phyloP scores from a whole-genome alignment of 2,888 invertebrate species.

The Tanypteryx hageni region DNA sequence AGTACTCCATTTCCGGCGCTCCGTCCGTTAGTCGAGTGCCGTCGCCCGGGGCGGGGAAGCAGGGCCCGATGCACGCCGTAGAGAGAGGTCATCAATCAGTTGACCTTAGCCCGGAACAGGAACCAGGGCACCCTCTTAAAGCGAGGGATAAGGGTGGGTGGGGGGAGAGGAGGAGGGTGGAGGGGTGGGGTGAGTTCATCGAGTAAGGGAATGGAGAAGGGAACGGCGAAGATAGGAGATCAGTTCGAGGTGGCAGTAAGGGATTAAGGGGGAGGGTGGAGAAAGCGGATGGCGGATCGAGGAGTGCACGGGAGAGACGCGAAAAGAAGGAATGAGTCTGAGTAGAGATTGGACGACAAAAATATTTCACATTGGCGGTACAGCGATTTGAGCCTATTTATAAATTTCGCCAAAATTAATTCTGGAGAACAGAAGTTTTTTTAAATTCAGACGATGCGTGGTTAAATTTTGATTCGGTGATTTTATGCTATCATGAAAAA shows the following conservation, averaged over 20 bases:
- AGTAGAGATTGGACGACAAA: not conserved
- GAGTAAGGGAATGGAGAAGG: constrained; percentile 14
- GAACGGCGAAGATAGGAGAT: not conserved
- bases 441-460: too few relatives aligned
- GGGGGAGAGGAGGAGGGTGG: not conserved
- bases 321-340: not conserved
- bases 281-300: not conserved
- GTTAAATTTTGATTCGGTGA: too few relatives aligned
- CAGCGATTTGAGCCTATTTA: too few relatives aligned
- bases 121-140: constrained; percentile 9
- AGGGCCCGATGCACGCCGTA: not conserved
- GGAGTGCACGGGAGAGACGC: not conserved
- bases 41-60: not conserved
- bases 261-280: not conserved
- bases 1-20: not conserved
- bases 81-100: constrained; percentile 54
- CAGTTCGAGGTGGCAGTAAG: not conserved
- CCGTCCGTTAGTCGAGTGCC: not conserved
- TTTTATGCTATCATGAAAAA: too few relatives aligned
- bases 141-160: not conserved
- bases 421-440: too few relatives aligned
- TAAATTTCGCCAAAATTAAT: too few relatives aligned
- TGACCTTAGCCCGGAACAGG: constrained; percentile 58
- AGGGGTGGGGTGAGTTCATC: not conserved
- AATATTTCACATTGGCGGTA: too few relatives aligned